Evolutionary conservation across 2,113 vertebrate species (phyloP), one percentile per base, ranked within the genome.

Genomic region (Uria lomvia): DNA sequence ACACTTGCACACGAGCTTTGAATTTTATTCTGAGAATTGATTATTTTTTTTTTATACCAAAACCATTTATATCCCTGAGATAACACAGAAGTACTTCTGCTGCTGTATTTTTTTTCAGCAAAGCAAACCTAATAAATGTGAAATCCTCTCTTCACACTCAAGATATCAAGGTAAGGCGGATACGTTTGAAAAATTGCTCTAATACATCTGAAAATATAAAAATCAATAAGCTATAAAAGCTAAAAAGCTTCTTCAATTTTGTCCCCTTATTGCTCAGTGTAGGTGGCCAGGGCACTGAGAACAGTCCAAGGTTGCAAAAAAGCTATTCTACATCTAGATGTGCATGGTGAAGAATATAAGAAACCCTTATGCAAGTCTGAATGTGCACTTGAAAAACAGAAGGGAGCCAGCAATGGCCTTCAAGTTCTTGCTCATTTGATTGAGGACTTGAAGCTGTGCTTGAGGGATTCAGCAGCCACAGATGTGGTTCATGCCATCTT

Each of bases 181-280:
- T 98, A 97, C 55, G 0, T 98, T 98, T 98, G 98, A 98, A 98
- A 98, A 98, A 98, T 98, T 97, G 97, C 96, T 98, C 94, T 98
- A 98, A 98, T 98, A 97, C 88, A 94, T 97, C 96, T 97, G 97
- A 98, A 98, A 98, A 98, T 97, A 98, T 90, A 98, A 98, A 98
- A 98, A 98, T 98, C 98, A 98, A 98, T 98, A 98, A 97, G 94
- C 93, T 98, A 97, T 98, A 98, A 98, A 98, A 98, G 92, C 97
- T 96, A 98, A 97, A 98, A 98, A 95, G 90, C 97, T 97, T 93
- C 97, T 98, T 98, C 97, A 97, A 95, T 98, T 98, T 98, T 97
- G 94, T 98, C 74, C 88, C 65, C 76, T 97, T 98, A 97, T 97
- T 97, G 84, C 92, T 96, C 94, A 96, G 74, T 56, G 63, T 97